Conservation (phyloP, 92 coral and sea anemone genomes). For the Umimayanthus chanpuru region DNA sequence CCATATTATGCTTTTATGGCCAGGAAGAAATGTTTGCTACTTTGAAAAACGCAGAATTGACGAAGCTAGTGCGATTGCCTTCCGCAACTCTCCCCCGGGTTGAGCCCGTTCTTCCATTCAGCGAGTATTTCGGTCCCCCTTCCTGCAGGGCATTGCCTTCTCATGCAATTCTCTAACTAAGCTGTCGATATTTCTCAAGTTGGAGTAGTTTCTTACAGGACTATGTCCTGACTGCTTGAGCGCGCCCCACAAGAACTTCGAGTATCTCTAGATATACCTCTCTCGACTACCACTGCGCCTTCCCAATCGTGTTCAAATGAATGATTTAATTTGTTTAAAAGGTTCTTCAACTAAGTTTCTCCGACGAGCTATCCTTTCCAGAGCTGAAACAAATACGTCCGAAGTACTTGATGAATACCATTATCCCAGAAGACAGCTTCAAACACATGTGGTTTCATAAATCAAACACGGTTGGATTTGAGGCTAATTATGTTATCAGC, state of each 20-base stretch:
- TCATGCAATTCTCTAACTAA: neutral
- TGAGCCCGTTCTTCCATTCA: too few species aligned
- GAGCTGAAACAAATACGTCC: neutral
- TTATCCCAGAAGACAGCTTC: constrained; percentile 4
- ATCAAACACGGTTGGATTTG: constrained; percentile 27
- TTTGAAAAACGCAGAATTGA: too few species aligned
- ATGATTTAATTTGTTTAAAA: constrained; percentile 5
- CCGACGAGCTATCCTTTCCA: neutral
- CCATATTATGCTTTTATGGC: too few species aligned
- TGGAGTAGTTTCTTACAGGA: neutral
- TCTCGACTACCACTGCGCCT: neutral
- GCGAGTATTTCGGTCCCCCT: too few species aligned
- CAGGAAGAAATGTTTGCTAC: too few species aligned
- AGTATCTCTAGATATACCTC: neutral
- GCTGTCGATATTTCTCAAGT: neutral
- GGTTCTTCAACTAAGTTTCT: neutral
- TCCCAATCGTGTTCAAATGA: neutral
- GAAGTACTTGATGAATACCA: neutral
- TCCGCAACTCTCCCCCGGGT: too few species aligned
- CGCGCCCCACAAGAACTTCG: neutral
- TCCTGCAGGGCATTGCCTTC: too few species aligned
- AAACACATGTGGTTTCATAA: neutral
- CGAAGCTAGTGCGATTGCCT: too few species aligned
- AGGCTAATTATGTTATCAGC: constrained; percentile 30
- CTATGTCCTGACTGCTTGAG: neutral